Evolutionary conservation across 2,888 invertebrate species (phyloP).

Genomic region (Cordylochernes scorpioides): DNA sequence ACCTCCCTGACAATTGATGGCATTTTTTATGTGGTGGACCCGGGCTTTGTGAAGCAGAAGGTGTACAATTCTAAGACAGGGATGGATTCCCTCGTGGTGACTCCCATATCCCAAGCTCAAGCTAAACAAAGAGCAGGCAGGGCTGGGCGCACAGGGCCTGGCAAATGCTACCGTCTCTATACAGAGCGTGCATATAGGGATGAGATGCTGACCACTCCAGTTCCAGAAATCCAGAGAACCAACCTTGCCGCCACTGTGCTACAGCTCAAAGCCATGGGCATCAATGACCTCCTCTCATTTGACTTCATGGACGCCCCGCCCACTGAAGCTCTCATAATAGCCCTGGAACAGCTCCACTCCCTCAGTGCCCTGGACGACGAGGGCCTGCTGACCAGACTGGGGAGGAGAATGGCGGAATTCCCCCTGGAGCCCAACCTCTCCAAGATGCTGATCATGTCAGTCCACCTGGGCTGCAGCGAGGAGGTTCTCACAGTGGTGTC

Average conservation of each 20-base stretch:
- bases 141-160: constrained; percentile 90
- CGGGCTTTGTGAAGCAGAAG: constrained; percentile 98
- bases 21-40: constrained; percentile 96
- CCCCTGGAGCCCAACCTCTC: constrained; percentile 90
- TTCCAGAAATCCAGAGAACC: constrained; percentile 94
- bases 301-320: constrained; percentile 99
- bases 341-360: constrained; percentile 83
- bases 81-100: constrained; percentile 95
- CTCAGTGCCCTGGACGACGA: constrained; percentile 86
- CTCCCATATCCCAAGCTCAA: constrained; percentile 90
- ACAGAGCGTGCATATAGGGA: constrained; percentile 94
- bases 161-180: constrained; percentile 84
- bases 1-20: constrained; percentile 96
- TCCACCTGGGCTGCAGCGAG: constrained; percentile 84
- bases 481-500: constrained; percentile 94
- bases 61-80: constrained; percentile 91
- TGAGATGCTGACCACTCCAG: constrained; percentile 92
- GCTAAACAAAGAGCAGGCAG: constrained; percentile 90
- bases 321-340: constrained; percentile 77
- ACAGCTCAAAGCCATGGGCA: constrained; percentile 96
- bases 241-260: constrained; percentile 86
- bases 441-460: constrained; percentile 97
- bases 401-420: constrained; percentile 85
- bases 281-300: constrained; percentile 87
- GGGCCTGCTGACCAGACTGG: constrained; percentile 33